These are phyloP conservation scores for Hyles lineata DNA, from an alignment of 2,888 invertebrate genomes.

Conservation along the genomic window DNA sequence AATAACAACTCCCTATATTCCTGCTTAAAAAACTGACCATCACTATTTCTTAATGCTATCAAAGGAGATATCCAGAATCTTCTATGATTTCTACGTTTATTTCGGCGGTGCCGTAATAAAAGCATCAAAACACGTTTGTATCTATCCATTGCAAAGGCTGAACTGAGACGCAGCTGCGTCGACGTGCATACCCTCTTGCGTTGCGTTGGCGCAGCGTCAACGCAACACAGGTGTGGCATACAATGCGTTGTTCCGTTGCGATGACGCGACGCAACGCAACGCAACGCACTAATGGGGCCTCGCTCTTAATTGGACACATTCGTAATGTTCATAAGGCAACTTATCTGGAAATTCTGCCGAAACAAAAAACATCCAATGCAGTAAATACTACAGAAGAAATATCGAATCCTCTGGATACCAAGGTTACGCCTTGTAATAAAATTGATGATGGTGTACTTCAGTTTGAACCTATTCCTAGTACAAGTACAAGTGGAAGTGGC, in stretches of 20 bases:
- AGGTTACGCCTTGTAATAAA: too few relatives aligned
- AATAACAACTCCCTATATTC: constrained; percentile 43
- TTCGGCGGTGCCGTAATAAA: constrained; percentile 31
- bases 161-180: constrained; percentile 33
- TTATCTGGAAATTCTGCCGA: not conserved
- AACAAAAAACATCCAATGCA: not conserved
- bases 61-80: constrained; percentile 27
- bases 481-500: too few relatives aligned
- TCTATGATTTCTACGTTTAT: constrained; percentile 22
- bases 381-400: too few relatives aligned
- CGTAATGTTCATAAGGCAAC: too few relatives aligned
- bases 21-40: constrained; percentile 42
- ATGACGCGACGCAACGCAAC: constrained; percentile 4
- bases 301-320: not conserved
- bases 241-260: constrained; percentile 30
- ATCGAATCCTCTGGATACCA: too few relatives aligned
- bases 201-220: constrained; percentile 24
- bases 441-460: too few relatives aligned
- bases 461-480: too few relatives aligned
- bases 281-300: constrained; percentile 5
- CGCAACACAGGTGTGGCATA: constrained; percentile 16
- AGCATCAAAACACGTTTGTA: constrained; percentile 33
- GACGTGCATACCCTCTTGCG: constrained; percentile 27
- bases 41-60: constrained; percentile 37
- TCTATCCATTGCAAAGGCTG: constrained; percentile 35